phyloP scores from a whole-genome alignment of 2,888 invertebrate genomes.

The Pheosia tremula region DNA sequence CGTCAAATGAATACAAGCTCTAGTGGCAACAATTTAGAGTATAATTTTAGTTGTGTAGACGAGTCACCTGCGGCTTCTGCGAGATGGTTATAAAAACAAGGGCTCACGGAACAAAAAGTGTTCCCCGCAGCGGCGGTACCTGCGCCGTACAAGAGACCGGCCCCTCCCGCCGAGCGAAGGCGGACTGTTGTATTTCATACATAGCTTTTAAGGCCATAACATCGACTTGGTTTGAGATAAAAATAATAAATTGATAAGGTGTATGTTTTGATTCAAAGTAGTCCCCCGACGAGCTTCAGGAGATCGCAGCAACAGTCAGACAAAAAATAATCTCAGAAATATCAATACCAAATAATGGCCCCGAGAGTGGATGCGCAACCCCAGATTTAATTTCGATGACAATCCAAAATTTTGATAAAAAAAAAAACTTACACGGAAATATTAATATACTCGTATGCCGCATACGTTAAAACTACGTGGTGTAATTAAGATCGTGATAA shows the following conservation, averaged over 20 bases:
- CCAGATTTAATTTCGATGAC: no score
- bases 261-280: no score
- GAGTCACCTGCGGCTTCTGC: neutral
- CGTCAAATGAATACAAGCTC: neutral
- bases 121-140: conserved; percentile 1
- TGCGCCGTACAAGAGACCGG: neutral
- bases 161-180: neutral
- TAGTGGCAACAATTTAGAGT: neutral
- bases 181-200: neutral
- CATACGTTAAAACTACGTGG: neutral
- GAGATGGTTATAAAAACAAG: conserved; percentile 4
- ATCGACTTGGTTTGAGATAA: no score
- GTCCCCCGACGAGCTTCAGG: no score
- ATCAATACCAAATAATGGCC: no score
- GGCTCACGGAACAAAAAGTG: conserved; percentile 1
- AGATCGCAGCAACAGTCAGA: no score
- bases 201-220: neutral
- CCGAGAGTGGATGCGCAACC: no score
- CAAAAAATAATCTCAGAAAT: no score
- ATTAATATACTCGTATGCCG: no score
- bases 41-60: neutral
- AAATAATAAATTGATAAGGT: neutral
- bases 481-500: neutral
- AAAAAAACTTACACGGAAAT: no score
- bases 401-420: no score